These are phyloP conservation scores for Seladonia tumulorum DNA, from an alignment of 2,888 invertebrate genomes.

Conservation along the genomic window DNA sequence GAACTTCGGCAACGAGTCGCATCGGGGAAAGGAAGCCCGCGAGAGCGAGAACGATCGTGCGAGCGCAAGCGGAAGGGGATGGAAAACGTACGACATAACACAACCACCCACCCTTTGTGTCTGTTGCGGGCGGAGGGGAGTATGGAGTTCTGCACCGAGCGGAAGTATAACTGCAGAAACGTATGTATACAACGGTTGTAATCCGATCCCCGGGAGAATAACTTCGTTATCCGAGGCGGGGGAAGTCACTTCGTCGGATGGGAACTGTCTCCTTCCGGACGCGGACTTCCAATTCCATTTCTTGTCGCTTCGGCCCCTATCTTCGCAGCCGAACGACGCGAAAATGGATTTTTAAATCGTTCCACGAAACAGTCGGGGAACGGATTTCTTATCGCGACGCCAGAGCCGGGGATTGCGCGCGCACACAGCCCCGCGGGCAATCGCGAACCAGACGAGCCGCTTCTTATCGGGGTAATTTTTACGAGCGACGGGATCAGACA, in stretches of 20 bases:
- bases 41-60: not conserved
- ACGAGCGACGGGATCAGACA: slow-evolving; percentile 7
- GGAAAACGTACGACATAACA: not conserved
- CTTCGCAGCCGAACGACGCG: slow-evolving; percentile 49
- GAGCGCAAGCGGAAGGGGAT: not conserved
- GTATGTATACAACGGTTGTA: slow-evolving; percentile 63
- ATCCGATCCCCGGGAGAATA: slow-evolving; percentile 75
- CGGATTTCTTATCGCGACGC: slow-evolving; percentile 52
- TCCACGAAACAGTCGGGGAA: slow-evolving; percentile 47
- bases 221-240: slow-evolving; percentile 77
- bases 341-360: slow-evolving; percentile 71
- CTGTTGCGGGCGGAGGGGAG: not conserved
- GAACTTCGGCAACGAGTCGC: not conserved
- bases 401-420: not conserved
- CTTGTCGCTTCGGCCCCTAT: slow-evolving; percentile 33
- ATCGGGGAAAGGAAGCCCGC: not conserved
- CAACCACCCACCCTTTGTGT: not conserved
- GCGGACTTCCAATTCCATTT: slow-evolving; percentile 61
- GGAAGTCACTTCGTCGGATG: slow-evolving; percentile 72
- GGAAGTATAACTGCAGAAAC: slow-evolving; percentile 56
- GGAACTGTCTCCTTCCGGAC: slow-evolving; percentile 62
- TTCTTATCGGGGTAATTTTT: slow-evolving; percentile 22
- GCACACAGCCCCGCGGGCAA: not conserved
- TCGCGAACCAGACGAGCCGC: not conserved
- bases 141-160: not conserved